These are phyloP conservation scores for Atopsyche davidsoni DNA, from an alignment of 1,140 invertebrate species.

Conservation along the genomic window DNA sequence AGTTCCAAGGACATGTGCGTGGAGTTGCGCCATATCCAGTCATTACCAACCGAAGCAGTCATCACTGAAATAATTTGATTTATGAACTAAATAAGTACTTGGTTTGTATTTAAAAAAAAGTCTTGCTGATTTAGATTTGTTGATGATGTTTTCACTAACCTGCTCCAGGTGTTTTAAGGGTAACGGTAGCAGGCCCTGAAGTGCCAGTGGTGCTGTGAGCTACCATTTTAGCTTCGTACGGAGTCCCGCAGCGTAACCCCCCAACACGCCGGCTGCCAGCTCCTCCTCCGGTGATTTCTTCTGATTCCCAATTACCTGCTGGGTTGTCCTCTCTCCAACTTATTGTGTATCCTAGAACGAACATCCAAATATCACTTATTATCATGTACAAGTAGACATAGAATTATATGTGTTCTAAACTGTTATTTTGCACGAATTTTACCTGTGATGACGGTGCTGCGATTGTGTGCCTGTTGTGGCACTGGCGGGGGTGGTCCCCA, in stretches of 20 bases:
- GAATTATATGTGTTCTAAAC: no score
- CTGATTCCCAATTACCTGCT: slow-evolving; percentile 17
- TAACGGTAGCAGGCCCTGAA: slow-evolving; percentile 19
- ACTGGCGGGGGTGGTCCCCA: slow-evolving; percentile 54
- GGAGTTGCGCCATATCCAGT: slow-evolving; percentile 48
- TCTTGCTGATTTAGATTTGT: no score
- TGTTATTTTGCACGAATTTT: no score
- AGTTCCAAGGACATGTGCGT: slow-evolving; percentile 42
- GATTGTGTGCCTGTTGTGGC: slow-evolving; percentile 3
- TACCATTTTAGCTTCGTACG: slow-evolving; percentile 19
- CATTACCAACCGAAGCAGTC: slow-evolving; percentile 39
- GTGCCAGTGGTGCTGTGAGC: slow-evolving; percentile 20
- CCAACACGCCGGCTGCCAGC: slow-evolving; percentile 12
- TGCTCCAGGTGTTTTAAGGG: slow-evolving; percentile 19
- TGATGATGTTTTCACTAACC: no score
- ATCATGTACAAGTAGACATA: no score
- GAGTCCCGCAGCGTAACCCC: slow-evolving; percentile 19
- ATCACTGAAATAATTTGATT: slow-evolving; percentile 36
- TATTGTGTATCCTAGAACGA: slow-evolving; percentile 22
- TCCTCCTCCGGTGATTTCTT: slow-evolving; percentile 12
- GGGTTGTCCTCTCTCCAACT: slow-evolving; percentile 18
- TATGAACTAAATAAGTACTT: not conserved
- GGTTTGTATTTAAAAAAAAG: no score
- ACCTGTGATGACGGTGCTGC: slow-evolving; percentile 14
- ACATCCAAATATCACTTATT: no score